Percentiles rank a stretch among this genome's conserved stretches.
Evolutionary conservation across 1,140 invertebrate genomes (phyloP).

Genomic region (Tetramorium parvispinum): DNA sequence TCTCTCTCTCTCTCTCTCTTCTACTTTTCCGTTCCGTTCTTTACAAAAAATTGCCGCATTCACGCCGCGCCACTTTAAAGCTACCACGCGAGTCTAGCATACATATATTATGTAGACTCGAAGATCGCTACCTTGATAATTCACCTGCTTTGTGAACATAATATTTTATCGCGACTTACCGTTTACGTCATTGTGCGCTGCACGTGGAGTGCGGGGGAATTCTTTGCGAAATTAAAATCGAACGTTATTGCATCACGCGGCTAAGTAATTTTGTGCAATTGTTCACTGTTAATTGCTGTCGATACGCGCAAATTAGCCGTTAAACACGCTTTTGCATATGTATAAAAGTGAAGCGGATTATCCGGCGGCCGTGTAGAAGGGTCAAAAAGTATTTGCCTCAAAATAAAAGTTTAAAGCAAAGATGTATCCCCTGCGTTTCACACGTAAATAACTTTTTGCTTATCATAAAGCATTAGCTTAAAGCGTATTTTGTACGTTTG

Average conservation of each 20-base stretch:
- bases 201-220: not conserved
- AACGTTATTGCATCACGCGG: not conserved
- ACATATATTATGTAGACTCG: not conserved
- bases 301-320: not conserved
- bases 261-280: not conserved
- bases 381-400: not conserved
- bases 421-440: not conserved
- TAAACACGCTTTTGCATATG: not conserved
- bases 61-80: not conserved
- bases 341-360: not conserved
- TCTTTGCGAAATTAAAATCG: not conserved
- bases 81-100: not conserved
- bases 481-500: not conserved
- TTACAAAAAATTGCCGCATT: constrained; percentile 6
- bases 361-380: not conserved
- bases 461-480: not conserved
- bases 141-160: not conserved
- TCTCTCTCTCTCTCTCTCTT: not conserved
- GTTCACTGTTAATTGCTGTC: constrained; percentile 3
- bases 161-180: not conserved
- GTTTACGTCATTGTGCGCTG: not conserved
- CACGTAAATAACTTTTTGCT: not conserved
- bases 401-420: not conserved
- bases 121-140: not conserved
- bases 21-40: not conserved